Evolutionary conservation across 2,797 vertebrate species (phyloP), one percentile per base, ranked within the genome.

Genomic region (Lepilemur septentrionalis): DNA sequence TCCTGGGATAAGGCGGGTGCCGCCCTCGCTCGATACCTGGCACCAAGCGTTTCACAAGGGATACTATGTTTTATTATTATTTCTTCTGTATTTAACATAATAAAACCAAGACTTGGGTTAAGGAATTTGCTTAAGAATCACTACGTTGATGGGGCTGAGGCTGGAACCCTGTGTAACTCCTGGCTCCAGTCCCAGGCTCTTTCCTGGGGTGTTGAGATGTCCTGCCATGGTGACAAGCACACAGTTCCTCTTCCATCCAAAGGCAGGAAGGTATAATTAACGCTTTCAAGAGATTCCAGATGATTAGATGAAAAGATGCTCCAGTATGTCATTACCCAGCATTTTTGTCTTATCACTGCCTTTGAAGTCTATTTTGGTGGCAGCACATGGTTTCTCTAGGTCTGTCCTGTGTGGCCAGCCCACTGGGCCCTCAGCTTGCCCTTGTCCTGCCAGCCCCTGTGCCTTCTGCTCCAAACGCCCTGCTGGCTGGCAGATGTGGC

Each of bases 281-380:
- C n/a, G 55, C 76, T 84, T 96, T 63, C 87, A 61, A n/a, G 67
- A 93, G 79, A 80, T 52, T 72, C 35, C 46, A 95, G 95, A 92
- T 92, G 92, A 28, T 88, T 13, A 95, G 85, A 98, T 97, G 89
- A 97, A 97, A 97, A 93, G 91, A 59, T 23, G 41, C 30, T 4
- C 73, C 23, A 67, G 86, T 32, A 41, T 96, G 82, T 97, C 91
- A 97, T 97, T 96, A 97, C 38, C 90, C 69, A 81, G 55, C 2
- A 0, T 70, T 73, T 92, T 75, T 48, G 52, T 86, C 94, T 97
- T 97, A 96, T 97, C 92, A 0, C 48, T 73, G 63, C 38, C 79
- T 97, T 93, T 98, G 96, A 97, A 96, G 95, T 81, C 95, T 94
- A 69, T 96, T 97, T 91, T 96, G 88, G 89, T 96, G 95, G 83